Percentiles rank a stretch among this genome's conserved stretches.
Conservation (phyloP, 92 coral and sea anemone genomes). For the Pocillopora meandrina region DNA sequence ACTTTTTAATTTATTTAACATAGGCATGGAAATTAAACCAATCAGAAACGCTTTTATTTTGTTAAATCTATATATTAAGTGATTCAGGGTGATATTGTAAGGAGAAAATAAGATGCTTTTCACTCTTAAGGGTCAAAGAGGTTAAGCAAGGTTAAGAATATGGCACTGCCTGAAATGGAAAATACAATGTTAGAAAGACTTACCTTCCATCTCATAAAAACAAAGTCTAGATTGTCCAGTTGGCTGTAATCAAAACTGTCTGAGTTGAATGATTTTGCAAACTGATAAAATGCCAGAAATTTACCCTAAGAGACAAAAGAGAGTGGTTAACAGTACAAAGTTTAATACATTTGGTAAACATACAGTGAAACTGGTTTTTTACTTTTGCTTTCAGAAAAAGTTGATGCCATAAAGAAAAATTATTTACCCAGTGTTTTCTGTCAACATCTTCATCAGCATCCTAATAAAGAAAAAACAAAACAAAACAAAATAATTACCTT, state of each 20-base stretch:
- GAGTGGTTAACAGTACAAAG: too few relatives aligned
- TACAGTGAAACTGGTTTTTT: not conserved
- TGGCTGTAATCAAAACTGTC: conserved; percentile 96
- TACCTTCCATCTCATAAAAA: conserved; percentile 99
- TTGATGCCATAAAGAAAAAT: not conserved
- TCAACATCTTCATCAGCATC: conserved; percentile 99
- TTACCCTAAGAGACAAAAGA: conserved; percentile 71
- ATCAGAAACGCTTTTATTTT: too few relatives aligned
- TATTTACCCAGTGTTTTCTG: conserved; percentile 96
- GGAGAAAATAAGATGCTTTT: too few relatives aligned
- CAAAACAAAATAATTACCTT: not conserved
- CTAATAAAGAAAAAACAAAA: conserved; percentile 29
- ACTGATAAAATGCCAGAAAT: conserved; percentile 97
- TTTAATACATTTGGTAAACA: too few relatives aligned
- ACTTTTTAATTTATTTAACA: too few relatives aligned
- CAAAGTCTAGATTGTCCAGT: conserved; percentile 94
- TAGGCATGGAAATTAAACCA: too few relatives aligned
- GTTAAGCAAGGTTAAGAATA: too few relatives aligned
- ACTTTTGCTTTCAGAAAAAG: too few relatives aligned
- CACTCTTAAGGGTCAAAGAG: too few relatives aligned
- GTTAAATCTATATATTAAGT: too few relatives aligned
- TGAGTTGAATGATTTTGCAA: conserved; percentile 95
- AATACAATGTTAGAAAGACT: conserved; percentile 6
- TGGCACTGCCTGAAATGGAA: too few relatives aligned
- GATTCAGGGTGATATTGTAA: too few relatives aligned